phyloP scores from a whole-genome alignment of 2,113 vertebrate genomes.

The Phrynosoma platyrhinos region DNA sequence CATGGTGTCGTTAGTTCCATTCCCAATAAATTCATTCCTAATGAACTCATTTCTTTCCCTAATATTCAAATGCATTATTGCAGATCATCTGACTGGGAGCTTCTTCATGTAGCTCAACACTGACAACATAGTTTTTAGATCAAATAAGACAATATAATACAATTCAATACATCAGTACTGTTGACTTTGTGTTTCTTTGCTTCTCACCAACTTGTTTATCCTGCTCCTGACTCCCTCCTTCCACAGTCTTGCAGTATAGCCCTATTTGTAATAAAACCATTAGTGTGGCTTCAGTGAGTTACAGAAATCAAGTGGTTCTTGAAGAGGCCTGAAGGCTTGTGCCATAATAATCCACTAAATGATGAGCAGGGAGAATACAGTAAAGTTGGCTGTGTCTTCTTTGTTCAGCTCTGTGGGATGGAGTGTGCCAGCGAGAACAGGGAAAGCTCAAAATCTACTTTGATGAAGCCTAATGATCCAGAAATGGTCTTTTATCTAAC shows the following conservation, averaged over 20 bases:
- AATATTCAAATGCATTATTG: conserved; percentile 24
- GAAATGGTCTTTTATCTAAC: conserved; percentile 25
- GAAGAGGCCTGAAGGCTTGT: conserved; percentile 28
- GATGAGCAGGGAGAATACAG: conserved; percentile 10
- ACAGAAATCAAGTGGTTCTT: conserved; percentile 46
- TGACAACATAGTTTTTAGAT: conserved; percentile 64
- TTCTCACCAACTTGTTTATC: conserved; percentile 37
- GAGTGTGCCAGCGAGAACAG: conserved; percentile 32
- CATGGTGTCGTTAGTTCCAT: conserved; percentile 17
- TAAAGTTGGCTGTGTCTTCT: conserved; percentile 38
- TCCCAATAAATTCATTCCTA: conserved; percentile 18
- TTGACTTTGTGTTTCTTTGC: conserved; percentile 35
- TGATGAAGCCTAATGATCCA: conserved; percentile 42
- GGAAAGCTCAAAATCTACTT: conserved; percentile 39
- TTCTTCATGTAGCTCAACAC: conserved; percentile 31
- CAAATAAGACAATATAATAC: neutral
- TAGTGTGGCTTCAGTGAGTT: conserved; percentile 44
- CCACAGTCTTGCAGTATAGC: conserved; percentile 30
- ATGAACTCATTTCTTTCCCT: conserved; percentile 28
- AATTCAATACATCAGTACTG: conserved; percentile 7
- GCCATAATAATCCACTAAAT: conserved; percentile 41
- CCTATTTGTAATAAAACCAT: conserved; percentile 36
- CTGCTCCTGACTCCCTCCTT: conserved; percentile 32
- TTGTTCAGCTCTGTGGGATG: conserved; percentile 34
- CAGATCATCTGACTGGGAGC: conserved; percentile 28